Conservation (phyloP, 1,140 invertebrate species). For the Drusus annulatus region DNA sequence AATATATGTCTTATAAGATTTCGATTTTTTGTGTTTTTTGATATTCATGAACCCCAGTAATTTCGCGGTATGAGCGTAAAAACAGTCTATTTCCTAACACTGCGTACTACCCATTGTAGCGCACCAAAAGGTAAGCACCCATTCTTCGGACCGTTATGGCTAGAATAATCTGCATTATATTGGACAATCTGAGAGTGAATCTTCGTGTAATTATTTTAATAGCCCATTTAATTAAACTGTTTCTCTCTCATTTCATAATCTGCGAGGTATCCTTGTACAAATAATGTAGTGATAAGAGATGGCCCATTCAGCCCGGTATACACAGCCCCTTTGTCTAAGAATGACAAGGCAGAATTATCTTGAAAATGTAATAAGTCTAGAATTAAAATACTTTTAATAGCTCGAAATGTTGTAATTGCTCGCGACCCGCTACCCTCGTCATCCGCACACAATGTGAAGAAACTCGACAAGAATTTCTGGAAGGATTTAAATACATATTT, state of each 20-base stretch:
- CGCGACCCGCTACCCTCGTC: not conserved
- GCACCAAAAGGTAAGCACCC: too few species aligned
- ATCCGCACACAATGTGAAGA: constrained; percentile 5
- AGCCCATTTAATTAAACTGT: not conserved
- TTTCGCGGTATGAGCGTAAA: too few species aligned
- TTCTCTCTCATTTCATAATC: not conserved
- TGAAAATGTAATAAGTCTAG: constrained; percentile 38
- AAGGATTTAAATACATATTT: constrained; percentile 13
- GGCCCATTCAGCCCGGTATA: not conserved
- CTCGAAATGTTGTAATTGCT: constrained; percentile 15
- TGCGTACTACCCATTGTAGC: too few species aligned
- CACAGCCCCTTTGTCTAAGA: not conserved
- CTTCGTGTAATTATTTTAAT: not conserved
- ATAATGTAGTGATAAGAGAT: not conserved
- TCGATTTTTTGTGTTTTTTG: too few species aligned
- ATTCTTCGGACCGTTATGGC: not conserved
- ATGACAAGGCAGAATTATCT: constrained; percentile 29
- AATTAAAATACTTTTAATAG: constrained; percentile 37
- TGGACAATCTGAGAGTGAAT: not conserved
- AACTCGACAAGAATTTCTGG: not conserved
- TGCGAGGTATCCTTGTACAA: not conserved
- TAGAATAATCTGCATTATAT: not conserved
- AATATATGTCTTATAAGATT: too few species aligned
- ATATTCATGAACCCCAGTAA: too few species aligned
- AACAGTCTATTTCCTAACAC: too few species aligned